Evolutionary conservation across 2,797 vertebrate species (phyloP), one percentile per base, ranked within the genome.

Genomic region (Hypotaenidia philippensis): DNA sequence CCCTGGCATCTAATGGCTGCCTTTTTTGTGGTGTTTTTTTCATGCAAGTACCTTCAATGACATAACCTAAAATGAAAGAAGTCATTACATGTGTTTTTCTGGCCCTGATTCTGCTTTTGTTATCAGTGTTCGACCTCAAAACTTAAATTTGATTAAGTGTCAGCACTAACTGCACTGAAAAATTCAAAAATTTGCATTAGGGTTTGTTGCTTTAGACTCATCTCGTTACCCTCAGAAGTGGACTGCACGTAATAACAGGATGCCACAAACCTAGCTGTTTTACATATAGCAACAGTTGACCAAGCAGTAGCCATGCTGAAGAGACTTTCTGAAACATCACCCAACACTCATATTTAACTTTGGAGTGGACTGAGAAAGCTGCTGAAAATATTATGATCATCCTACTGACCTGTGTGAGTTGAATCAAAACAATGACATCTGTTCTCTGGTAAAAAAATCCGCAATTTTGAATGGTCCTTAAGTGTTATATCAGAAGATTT

Each of bases 181-280:
- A 45, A 55, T 40, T 10, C 22, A 36, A 87, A 53, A 9, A 77
- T 9, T 63, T 5, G 21, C 25, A 7, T 72, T 53, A 56, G 18
- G 15, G 4, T 74, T 82, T 36, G 8, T 77, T 74, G 23, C 40
- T 77, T 96, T 36, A 52, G 23, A 36, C 2, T 74, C 1, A 4
- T 74, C 69, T 11, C 12, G 5, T 63, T 70, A 56, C 41, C 11
- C 12, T 60, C 61, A 60, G 31, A 56, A 38, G 26, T 13, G 17
- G 12, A 82, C 57, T 44, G 65, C 57, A 96, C 83, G 74, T 71
- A 94, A 89, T 87, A 96, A 49, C 44, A 94, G 66, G 34, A 70
- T 72, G 45, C n/a, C 23, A 34, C 84, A 72, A 71, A 81, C 71
- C 19, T 38, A 57, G 6, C 8, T 57, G 9, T 32, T 79, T 20